Evolutionary conservation across 2,797 vertebrate species (phyloP), one percentile per base, ranked within the genome.

Genomic region (Poecile montanus): DNA sequence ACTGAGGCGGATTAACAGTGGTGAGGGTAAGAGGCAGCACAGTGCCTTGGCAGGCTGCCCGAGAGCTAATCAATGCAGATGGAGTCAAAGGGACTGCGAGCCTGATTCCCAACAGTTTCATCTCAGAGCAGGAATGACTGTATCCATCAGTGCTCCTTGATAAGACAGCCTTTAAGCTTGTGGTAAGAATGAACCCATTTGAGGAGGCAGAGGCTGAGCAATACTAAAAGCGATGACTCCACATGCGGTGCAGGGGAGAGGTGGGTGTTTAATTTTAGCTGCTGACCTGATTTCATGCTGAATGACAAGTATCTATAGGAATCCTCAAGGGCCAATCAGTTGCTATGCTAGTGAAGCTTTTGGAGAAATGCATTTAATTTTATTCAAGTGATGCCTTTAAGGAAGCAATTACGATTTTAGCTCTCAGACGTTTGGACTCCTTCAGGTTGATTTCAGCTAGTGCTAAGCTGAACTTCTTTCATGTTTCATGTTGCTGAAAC

Each of bases 201-300:
- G 76, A 82, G 91, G 89, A 94, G 88, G 87, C 87, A 92, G 72
- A 91, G 88, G 67, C 90, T 94, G 89, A 95, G 94, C 83, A 84
- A 74, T 54, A 53, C 87, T 57, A 62, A 93, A 89, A 96, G 85
- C 57, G 26, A 93, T 89, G 86, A 94, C 92, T 92, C 92, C 86
- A 74, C 88, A 88, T 38, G 93, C 32, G 2, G 74, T 91, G 80
- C 91, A 94, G 87, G 89, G 92, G 94, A 91, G 89, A 94, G 85
- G 92, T 82, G 88, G 91, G 90, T 91, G 91, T 97, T 97, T 98
- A 88, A 98, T 97, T 98, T 98, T 97, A 98, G 98, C 93, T 95
- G 93, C 95, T 98, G 97, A 98, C 98, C 97, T 95, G 98, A 96
- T 98, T 98, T 97, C 96, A 89, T 92, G 92, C 73, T 96, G 94